phyloP scores from a whole-genome alignment of 1,140 invertebrate species.

The Vollenhovia emeryi region DNA sequence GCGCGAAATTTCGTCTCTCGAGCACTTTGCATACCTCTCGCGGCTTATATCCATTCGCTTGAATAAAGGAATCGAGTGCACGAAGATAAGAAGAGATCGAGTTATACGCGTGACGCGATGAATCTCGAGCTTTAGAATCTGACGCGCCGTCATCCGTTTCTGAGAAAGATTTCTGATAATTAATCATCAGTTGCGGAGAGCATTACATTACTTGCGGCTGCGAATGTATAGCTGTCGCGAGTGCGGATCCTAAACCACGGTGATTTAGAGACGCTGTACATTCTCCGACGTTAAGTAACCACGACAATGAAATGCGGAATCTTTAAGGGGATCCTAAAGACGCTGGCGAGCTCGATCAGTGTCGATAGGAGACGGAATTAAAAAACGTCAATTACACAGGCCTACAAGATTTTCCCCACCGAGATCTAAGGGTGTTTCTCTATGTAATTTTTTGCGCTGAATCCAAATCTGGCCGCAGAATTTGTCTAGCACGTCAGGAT shows the following conservation, averaged over 20 bases:
- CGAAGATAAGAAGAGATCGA: not conserved
- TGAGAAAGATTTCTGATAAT: not conserved
- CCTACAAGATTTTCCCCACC: too few relatives aligned
- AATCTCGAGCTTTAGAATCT: constrained; percentile 2
- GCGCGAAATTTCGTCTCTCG: not conserved
- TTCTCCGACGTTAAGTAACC: not conserved
- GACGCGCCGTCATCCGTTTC: not conserved
- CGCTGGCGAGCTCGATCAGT: too few relatives aligned
- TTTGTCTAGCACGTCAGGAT: too few relatives aligned
- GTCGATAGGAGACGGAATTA: too few relatives aligned
- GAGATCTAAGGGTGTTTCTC: too few relatives aligned
- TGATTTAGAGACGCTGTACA: not conserved
- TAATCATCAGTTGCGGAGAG: not conserved
- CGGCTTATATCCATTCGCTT: not conserved
- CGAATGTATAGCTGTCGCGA: not conserved
- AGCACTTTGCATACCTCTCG: not conserved
- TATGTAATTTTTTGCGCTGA: too few relatives aligned
- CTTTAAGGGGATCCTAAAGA: too few relatives aligned
- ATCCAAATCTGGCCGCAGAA: too few relatives aligned
- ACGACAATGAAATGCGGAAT: not conserved
- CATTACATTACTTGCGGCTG: not conserved
- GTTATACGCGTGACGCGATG: not conserved
- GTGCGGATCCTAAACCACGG: not conserved
- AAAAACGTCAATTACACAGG: too few relatives aligned
- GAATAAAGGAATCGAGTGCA: not conserved